Conservation (phyloP, 2,797 vertebrate species). For the Hoplostethus mediterraneus region DNA sequence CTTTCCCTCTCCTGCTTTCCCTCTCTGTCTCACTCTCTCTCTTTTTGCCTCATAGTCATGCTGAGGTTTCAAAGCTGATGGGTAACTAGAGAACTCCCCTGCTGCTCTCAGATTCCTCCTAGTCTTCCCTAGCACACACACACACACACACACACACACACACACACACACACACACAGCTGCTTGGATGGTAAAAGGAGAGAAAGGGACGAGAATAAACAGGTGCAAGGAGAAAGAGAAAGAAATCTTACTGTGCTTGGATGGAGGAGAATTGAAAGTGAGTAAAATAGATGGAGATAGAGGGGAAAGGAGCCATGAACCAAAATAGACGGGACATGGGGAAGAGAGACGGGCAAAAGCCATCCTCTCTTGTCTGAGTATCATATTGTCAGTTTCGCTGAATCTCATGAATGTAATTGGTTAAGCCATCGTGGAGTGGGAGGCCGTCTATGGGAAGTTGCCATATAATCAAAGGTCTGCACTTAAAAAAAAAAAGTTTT, state of each 20-base stretch:
- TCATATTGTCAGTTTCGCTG: slow-evolving; percentile 30
- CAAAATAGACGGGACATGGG: slow-evolving; percentile 9
- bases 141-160: neutral
- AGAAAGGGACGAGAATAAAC: slow-evolving; percentile 39
- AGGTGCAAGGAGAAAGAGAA: slow-evolving; percentile 25
- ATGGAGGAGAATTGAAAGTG: slow-evolving; percentile 37
- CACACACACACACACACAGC: slow-evolving; percentile 4
- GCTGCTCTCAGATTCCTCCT: slow-evolving; percentile 54
- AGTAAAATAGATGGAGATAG: slow-evolving; percentile 39
- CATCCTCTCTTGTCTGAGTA: slow-evolving; percentile 19
- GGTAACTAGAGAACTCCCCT: slow-evolving; percentile 69
- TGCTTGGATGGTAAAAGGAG: neutral
- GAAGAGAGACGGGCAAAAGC: slow-evolving; percentile 12
- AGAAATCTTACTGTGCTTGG: slow-evolving; percentile 25
- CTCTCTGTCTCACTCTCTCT: slow-evolving; percentile 11
- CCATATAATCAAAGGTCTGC: neutral
- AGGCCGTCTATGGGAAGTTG: neutral
- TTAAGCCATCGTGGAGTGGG: neutral
- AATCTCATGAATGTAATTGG: neutral
- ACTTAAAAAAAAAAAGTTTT: neutral
- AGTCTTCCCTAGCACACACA: slow-evolving; percentile 40
- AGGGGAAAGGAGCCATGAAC: slow-evolving; percentile 21
- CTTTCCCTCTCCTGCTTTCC: slow-evolving; percentile 33
- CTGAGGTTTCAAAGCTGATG: slow-evolving; percentile 65
- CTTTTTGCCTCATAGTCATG: slow-evolving; percentile 47